A percentile compares a stretch with the other conserved stretches of the same genome.
Conservation (phyloP, 1,140 invertebrate genomes). For the Aplysia californica region DNA sequence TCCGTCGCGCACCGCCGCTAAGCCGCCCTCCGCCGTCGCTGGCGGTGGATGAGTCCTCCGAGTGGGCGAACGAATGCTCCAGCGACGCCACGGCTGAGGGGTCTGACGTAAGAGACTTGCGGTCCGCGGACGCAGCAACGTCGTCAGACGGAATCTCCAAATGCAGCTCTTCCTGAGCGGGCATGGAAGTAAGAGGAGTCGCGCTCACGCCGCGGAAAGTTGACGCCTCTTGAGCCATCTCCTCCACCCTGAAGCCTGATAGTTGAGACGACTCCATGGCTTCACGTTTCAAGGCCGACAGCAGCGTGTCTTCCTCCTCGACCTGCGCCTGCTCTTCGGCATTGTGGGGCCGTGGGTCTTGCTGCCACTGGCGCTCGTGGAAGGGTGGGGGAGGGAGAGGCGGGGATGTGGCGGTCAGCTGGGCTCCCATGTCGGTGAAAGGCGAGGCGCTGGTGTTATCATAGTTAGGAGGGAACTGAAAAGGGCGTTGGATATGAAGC, state of each 20-base stretch:
- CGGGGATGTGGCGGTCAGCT: background rate
- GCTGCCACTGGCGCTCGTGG: background rate
- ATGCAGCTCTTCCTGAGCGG: background rate
- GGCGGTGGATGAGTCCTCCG: constrained; percentile 32
- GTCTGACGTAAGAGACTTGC: constrained; percentile 19
- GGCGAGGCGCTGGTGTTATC: background rate
- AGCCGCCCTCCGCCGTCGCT: constrained; percentile 19
- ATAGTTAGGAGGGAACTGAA: constrained; percentile 6
- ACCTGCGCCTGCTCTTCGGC: background rate
- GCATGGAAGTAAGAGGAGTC: too few relatives aligned
- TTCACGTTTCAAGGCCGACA: background rate
- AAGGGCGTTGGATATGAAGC: background rate
- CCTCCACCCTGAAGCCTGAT: background rate
- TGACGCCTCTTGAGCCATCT: too few relatives aligned
- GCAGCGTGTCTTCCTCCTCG: background rate
- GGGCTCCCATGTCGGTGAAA: background rate
- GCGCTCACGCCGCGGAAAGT: too few relatives aligned
- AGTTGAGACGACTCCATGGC: background rate
- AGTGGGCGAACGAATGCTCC: background rate
- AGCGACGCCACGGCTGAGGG: background rate
- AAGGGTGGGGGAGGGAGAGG: background rate
- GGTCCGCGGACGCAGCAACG: background rate
- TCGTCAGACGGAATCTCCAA: background rate
- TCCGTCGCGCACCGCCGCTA: constrained; percentile 31
- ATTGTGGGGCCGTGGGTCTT: background rate